These are phyloP conservation scores for Phenganax marumi DNA, from an alignment of 92 coral and sea anemone species.

Conservation along the genomic window DNA sequence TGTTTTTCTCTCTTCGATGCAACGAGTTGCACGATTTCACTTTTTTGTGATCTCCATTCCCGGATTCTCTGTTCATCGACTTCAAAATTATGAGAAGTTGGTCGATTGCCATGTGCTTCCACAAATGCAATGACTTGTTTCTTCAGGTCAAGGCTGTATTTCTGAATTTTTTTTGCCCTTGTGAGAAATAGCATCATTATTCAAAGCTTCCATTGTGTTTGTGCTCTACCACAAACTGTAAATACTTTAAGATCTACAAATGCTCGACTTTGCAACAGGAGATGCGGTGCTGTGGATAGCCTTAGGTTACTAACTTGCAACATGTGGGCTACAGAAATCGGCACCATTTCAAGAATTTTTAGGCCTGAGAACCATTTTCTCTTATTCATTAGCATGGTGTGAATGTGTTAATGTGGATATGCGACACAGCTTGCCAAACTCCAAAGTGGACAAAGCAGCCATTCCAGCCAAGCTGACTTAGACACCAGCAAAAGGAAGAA, in stretches of 20 bases:
- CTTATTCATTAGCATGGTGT: background rate
- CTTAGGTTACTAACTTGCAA: background rate
- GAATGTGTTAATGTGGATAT: conserved; percentile 27
- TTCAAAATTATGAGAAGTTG: too few species aligned
- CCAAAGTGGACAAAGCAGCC: conserved; percentile 32
- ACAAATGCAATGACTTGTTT: background rate
- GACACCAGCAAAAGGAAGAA: conserved; percentile 46
- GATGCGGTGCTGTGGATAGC: background rate
- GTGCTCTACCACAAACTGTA: conserved; percentile 20
- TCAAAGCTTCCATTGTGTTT: conserved; percentile 39
- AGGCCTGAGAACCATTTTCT: too few species aligned
- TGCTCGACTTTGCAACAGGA: background rate
- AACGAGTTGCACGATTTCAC: conserved; percentile 51
- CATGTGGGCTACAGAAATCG: background rate
- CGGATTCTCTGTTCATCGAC: conserved; percentile 63
- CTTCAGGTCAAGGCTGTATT: conserved; percentile 41
- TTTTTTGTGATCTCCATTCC: conserved; percentile 59
- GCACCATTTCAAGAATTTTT: background rate
- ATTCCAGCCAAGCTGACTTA: conserved; percentile 37
- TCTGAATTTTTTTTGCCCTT: conserved; percentile 39
- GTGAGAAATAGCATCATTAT: conserved; percentile 44
- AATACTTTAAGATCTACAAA: background rate
- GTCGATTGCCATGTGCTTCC: conserved; percentile 18
- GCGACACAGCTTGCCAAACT: background rate
- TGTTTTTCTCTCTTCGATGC: conserved; percentile 56